Conservation (phyloP, 2,113 vertebrate species). For the Solenodon paradoxus region DNA sequence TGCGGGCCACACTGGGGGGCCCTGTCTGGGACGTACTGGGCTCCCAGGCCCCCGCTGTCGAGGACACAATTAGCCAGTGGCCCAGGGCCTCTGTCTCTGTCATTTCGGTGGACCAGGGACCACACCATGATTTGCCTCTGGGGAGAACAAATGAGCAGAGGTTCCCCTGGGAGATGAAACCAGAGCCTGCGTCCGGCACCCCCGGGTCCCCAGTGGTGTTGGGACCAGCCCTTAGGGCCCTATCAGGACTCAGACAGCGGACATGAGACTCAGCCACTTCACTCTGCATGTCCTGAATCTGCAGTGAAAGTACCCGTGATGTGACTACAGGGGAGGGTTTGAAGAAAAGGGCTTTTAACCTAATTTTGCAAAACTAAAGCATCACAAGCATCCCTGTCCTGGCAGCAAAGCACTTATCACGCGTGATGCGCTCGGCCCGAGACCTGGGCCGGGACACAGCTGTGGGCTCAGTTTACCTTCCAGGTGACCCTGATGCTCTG, state of each 20-base stretch:
- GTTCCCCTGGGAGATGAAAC: no score
- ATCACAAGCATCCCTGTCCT: not conserved
- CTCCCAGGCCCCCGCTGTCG: no score
- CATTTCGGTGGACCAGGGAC: no score
- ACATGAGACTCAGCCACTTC: not conserved
- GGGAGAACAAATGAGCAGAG: no score
- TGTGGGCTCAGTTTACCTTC: constrained; percentile 88
- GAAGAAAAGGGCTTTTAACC: not conserved
- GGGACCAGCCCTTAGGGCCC: not conserved
- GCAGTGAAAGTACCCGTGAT: not conserved
- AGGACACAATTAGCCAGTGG: not conserved
- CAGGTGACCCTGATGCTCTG: constrained; percentile 98
- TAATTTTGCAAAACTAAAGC: not conserved
- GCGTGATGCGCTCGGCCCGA: not conserved
- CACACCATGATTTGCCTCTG: no score
- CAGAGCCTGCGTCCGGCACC: rapidly evolving
- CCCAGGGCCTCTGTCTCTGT: no score
- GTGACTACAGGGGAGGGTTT: not conserved
- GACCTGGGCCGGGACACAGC: not conserved
- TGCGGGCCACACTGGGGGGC: rapidly evolving
- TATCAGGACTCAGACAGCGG: not conserved
- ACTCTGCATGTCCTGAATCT: no score
- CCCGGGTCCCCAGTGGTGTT: rapidly evolving
- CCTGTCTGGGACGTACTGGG: rapidly evolving
- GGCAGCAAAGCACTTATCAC: not conserved